A percentile compares a stretch with the other conserved stretches of the same genome.
Evolutionary conservation across 2,797 vertebrate genomes (phyloP).

Genomic region (Lepidocolaptes lacrymiger): DNA sequence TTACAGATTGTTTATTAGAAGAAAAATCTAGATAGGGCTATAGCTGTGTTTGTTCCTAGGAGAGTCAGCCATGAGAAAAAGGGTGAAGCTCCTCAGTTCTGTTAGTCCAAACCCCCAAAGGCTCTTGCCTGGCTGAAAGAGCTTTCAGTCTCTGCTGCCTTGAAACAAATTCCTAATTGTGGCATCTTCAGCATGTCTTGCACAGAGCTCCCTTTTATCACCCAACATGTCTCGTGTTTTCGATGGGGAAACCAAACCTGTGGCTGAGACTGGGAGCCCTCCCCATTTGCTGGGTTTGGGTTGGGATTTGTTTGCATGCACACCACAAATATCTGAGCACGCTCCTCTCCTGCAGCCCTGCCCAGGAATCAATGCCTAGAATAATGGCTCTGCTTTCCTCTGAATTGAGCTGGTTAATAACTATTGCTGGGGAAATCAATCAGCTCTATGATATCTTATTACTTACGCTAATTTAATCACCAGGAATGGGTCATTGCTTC

Average conservation of each 20-base stretch:
- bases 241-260: background rate
- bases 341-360: slow-evolving; percentile 58
- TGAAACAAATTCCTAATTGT: background rate
- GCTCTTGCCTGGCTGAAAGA: background rate
- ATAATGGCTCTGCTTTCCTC: slow-evolving; percentile 89
- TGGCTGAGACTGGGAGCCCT: background rate
- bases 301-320: slow-evolving; percentile 63
- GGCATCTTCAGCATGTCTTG: background rate
- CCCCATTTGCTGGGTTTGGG: background rate
- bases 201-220: background rate
- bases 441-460: slow-evolving; percentile 97
- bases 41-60: background rate
- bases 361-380: slow-evolving; percentile 90
- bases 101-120: background rate
- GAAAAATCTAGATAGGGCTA: background rate
- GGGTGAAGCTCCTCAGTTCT: background rate
- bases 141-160: background rate
- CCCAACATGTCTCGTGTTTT: background rate
- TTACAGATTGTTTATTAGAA: background rate
- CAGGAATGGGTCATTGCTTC: slow-evolving; percentile 91
- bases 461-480: slow-evolving; percentile 98
- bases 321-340: slow-evolving; percentile 48
- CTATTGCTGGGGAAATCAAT: slow-evolving; percentile 92
- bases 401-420: slow-evolving; percentile 93
- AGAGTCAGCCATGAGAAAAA: background rate